Percentiles rank a stretch among this genome's conserved stretches.
These are phyloP conservation scores for Agriopis aurantiaria DNA, from an alignment of 2,888 invertebrate species.

Conservation along the genomic window DNA sequence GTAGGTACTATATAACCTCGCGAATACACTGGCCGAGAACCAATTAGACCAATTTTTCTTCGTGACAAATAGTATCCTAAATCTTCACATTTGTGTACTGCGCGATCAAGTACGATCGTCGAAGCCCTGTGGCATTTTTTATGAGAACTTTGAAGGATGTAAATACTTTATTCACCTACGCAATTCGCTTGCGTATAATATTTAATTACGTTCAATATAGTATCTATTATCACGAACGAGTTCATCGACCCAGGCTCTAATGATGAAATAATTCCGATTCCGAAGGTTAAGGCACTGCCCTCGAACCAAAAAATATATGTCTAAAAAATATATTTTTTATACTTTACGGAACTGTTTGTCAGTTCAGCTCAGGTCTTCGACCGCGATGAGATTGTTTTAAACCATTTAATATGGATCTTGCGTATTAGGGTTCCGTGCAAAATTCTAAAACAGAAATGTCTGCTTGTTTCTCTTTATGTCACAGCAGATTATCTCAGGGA, in stretches of 20 bases:
- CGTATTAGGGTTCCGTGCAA: not conserved
- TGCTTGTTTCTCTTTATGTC: too few species aligned
- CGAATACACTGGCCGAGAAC: too few species aligned
- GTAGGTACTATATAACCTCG: too few species aligned
- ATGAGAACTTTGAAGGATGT: constrained; percentile 18
- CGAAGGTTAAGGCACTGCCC: constrained; percentile 73
- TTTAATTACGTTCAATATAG: constrained; percentile 32
- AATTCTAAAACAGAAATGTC: too few species aligned
- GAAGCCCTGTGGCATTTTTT: constrained; percentile 22
- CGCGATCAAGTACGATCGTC: not conserved
- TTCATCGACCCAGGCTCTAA: constrained; percentile 70
- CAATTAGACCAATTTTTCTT: too few species aligned
- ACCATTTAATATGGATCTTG: constrained; percentile 48
- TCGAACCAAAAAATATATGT: constrained; percentile 58
- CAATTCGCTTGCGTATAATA: constrained; percentile 23
- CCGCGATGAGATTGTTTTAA: constrained; percentile 56
- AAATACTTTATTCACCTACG: constrained; percentile 31
- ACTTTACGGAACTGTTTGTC: constrained; percentile 63
- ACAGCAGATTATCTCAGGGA: too few species aligned
- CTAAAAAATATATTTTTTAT: constrained; percentile 45
- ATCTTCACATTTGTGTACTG: not conserved
- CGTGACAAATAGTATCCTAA: not conserved
- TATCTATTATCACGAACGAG: constrained; percentile 54
- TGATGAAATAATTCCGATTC: constrained; percentile 65
- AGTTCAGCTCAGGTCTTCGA: constrained; percentile 58